These are phyloP conservation scores for Agapornis roseicollis DNA, from an alignment of 2,113 vertebrate species.

Conservation along the genomic window DNA sequence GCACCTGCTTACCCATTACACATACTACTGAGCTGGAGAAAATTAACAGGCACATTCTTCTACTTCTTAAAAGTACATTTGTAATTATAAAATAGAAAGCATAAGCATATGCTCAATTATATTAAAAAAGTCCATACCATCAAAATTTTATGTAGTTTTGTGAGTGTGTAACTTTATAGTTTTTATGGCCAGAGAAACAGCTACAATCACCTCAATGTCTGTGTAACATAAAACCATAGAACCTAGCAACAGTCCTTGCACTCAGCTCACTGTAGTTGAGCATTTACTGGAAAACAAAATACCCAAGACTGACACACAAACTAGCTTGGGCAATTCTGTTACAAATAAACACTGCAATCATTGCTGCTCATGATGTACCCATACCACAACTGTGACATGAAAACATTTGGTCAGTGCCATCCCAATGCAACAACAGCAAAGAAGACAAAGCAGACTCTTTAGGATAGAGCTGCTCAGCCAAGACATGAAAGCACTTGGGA, in stretches of 20 bases:
- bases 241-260: neutral
- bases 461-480: neutral
- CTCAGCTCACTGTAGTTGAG: neutral
- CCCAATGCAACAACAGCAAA: neutral
- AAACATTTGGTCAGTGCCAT: neutral
- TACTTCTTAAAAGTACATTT: neutral
- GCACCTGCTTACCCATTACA: neutral
- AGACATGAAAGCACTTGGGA: neutral
- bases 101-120: neutral
- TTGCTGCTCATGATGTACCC: rapidly evolving
- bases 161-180: neutral
- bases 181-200: neutral
- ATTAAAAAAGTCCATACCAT: neutral
- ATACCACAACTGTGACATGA: neutral
- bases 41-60: neutral
- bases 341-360: neutral
- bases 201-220: neutral
- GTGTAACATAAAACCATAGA: neutral
- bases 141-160: neutral
- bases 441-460: neutral
- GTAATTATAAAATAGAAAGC: neutral
- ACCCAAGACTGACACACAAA: neutral
- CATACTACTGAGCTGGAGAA: neutral
- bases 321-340: neutral
- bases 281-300: neutral